Conservation (phyloP, 1,140 invertebrate species). For the Bicyclus anynana region DNA sequence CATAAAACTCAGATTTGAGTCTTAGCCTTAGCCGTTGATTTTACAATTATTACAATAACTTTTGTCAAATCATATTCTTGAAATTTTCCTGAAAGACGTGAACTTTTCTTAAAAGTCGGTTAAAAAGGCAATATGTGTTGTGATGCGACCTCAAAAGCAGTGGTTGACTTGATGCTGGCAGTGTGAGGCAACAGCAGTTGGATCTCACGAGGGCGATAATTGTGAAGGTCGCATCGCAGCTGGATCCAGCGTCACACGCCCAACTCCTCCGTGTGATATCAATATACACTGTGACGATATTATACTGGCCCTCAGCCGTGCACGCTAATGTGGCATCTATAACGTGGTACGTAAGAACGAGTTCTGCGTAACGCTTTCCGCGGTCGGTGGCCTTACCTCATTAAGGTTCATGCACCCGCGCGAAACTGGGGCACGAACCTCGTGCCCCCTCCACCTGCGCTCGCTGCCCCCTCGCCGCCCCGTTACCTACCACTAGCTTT, state of each 20-base stretch:
- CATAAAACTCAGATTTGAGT: too few relatives aligned
- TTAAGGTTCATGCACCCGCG: conserved; percentile 74
- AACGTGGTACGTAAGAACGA: conserved; percentile 33
- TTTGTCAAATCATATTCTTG: too few relatives aligned
- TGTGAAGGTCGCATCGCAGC: conserved; percentile 67
- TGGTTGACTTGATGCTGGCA: conserved; percentile 2
- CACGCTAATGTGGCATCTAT: conserved; percentile 37
- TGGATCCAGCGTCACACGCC: conserved; percentile 64
- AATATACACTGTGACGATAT: conserved; percentile 66
- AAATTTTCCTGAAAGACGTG: too few relatives aligned
- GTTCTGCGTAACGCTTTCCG: conserved; percentile 34
- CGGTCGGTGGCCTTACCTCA: conserved; percentile 76
- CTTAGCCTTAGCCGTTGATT: too few relatives aligned
- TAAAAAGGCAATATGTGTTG: not conserved
- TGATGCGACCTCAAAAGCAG: not conserved
- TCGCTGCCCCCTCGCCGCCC: conserved; percentile 47
- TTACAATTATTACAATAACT: too few relatives aligned
- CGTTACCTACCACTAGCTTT: conserved; percentile 66
- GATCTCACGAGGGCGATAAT: conserved; percentile 58
- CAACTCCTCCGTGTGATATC: conserved; percentile 61
- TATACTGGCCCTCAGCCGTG: conserved; percentile 34
- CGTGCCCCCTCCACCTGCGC: conserved; percentile 54
- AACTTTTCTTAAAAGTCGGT: too few relatives aligned
- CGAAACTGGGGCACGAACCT: conserved; percentile 73
- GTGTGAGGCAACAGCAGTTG: conserved; percentile 32